Evolutionary conservation across 1,140 invertebrate species (phyloP).

Genomic region (Calliphora vicina): DNA sequence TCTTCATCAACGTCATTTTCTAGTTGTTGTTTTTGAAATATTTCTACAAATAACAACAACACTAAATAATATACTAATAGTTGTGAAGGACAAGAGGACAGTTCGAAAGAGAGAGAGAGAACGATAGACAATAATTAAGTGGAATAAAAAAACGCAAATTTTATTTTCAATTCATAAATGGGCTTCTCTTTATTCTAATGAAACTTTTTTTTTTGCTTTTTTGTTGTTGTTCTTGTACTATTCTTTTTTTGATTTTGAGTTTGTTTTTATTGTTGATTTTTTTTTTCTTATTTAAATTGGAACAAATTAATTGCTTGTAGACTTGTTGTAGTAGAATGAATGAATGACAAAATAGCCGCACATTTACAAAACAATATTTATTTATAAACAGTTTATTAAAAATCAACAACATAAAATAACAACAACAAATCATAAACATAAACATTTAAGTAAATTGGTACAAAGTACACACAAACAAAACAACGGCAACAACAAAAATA

Average conservation of each 20-base stretch:
- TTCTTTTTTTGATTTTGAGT: background rate
- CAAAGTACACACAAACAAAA: background rate
- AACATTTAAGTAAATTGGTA: background rate
- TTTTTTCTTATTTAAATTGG: constrained; percentile 9
- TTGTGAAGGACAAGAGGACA: background rate
- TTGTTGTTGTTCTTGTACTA: background rate
- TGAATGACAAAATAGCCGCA: constrained; percentile 20
- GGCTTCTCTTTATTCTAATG: too few relatives aligned
- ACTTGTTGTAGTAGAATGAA: background rate
- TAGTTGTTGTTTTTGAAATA: background rate
- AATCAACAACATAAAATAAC: background rate
- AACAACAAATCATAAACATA: background rate
- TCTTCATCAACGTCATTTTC: background rate
- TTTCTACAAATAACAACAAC: background rate
- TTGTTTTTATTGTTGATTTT: background rate
- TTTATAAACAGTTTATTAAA: constrained; percentile 20
- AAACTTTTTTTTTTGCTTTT: too few relatives aligned
- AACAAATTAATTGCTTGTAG: constrained; percentile 33
- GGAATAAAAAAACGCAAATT: background rate
- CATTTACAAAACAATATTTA: background rate
- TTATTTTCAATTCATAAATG: background rate
- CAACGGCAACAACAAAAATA: background rate
- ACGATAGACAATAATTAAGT: background rate
- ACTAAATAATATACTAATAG: background rate
- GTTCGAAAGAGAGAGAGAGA: background rate